phyloP scores from a whole-genome alignment of 2,888 invertebrate genomes.

The Apantesis nais region DNA sequence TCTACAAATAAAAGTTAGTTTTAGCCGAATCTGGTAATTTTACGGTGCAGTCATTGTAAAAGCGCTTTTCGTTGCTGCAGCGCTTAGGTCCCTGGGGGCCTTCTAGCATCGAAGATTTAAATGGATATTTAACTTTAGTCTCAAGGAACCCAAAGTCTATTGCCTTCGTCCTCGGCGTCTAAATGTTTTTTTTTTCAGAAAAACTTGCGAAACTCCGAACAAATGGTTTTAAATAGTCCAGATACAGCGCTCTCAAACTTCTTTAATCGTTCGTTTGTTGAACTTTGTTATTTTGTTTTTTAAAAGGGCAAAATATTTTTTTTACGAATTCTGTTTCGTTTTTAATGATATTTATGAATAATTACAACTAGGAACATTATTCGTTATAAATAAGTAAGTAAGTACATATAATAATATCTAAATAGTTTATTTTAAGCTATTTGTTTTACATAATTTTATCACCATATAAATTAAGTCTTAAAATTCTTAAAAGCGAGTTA shows the following conservation, averaged over 20 bases:
- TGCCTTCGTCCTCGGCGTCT: slow-evolving; percentile 69
- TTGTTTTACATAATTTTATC: neutral
- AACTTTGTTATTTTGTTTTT: slow-evolving; percentile 45
- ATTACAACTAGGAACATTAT: too few relatives aligned
- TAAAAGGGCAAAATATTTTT: neutral
- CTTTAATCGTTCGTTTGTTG: slow-evolving; percentile 47
- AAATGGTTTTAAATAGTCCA: slow-evolving; percentile 78
- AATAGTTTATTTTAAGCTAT: neutral
- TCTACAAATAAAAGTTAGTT: slow-evolving; percentile 13
- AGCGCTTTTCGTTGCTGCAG: slow-evolving; percentile 66
- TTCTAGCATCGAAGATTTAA: slow-evolving; percentile 79
- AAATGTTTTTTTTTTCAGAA: slow-evolving; percentile 62
- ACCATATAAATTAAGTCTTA: neutral
- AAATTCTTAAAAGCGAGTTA: neutral
- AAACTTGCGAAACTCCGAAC: slow-evolving; percentile 78
- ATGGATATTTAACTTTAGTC: slow-evolving; percentile 85
- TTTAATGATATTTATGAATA: too few relatives aligned
- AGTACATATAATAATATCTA: neutral
- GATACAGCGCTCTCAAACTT: slow-evolving; percentile 55
- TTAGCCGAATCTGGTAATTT: slow-evolving; percentile 47
- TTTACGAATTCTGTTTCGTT: neutral
- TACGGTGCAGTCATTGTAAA: slow-evolving; percentile 50
- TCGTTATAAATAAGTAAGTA: neutral
- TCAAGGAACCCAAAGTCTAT: slow-evolving; percentile 81
- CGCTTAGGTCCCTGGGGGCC: slow-evolving; percentile 68